Evolutionary conservation across 1,140 invertebrate genomes (phyloP).

Genomic region (Berghia stephanieae): DNA sequence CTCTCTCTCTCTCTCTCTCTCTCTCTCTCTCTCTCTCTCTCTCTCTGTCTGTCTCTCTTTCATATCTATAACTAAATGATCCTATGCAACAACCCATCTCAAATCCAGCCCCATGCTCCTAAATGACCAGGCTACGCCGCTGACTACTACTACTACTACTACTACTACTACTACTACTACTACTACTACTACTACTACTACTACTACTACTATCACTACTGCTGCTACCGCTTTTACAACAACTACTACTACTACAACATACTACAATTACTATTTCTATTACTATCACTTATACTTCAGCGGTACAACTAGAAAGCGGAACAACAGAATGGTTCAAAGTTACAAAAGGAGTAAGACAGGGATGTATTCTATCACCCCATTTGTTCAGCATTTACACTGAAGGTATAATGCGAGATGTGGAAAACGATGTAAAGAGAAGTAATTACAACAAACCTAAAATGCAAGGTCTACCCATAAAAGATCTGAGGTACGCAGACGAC

Average conservation of each 20-base stretch:
- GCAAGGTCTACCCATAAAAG: no score
- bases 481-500: no score
- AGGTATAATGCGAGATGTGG: not conserved
- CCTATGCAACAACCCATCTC: no score
- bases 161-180: not conserved
- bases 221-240: not conserved
- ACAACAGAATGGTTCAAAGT: not conserved
- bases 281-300: not conserved
- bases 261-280: not conserved
- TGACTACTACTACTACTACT: conserved; percentile 20
- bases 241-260: not conserved
- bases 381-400: not conserved
- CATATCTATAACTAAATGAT: no score
- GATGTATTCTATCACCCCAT: not conserved
- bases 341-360: not conserved
- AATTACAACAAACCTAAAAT: no score
- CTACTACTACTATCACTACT: conserved; percentile 1
- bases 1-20: conserved; percentile 16
- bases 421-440: not conserved
- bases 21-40: conserved; percentile 2
- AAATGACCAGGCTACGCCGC: no score
- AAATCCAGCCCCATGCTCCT: no score
- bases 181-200: not conserved
- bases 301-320: not conserved
- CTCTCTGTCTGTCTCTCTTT: not conserved